A percentile compares a stretch with the other conserved stretches of the same genome.
phyloP scores from a whole-genome alignment of 1,140 invertebrate species.

The Cherax destructor region DNA sequence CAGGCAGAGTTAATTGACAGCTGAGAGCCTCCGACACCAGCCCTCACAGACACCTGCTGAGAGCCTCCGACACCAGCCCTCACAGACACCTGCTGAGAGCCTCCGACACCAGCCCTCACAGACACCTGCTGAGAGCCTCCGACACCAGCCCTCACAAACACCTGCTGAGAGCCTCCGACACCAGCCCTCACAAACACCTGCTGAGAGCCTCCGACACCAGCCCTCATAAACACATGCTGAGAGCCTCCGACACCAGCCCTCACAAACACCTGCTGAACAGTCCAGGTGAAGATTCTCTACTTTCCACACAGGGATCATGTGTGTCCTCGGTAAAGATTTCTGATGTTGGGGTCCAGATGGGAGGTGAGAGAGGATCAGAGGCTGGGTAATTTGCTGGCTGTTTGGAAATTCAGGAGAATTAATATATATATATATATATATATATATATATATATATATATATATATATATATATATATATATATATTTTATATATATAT shows the following conservation, averaged over 20 bases:
- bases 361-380: too few relatives aligned
- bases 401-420: too few relatives aligned
- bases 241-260: neutral
- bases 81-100: neutral
- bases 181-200: neutral
- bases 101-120: neutral
- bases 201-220: neutral
- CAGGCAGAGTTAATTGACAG: constrained; percentile 52
- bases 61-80: neutral
- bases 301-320: too few relatives aligned
- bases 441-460: too few relatives aligned
- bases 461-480: too few relatives aligned
- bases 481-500: too few relatives aligned
- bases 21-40: constrained; percentile 20
- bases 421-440: too few relatives aligned
- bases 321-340: too few relatives aligned
- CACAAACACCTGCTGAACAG: neutral
- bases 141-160: neutral
- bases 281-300: too few relatives aligned
- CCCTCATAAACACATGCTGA: neutral
- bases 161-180: neutral
- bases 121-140: neutral
- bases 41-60: neutral
- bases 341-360: too few relatives aligned
- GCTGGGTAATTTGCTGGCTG: too few relatives aligned